Base-by-base conservation (phyloP, 2,797 vertebrate species). In the Taenioides sp. region DNA sequence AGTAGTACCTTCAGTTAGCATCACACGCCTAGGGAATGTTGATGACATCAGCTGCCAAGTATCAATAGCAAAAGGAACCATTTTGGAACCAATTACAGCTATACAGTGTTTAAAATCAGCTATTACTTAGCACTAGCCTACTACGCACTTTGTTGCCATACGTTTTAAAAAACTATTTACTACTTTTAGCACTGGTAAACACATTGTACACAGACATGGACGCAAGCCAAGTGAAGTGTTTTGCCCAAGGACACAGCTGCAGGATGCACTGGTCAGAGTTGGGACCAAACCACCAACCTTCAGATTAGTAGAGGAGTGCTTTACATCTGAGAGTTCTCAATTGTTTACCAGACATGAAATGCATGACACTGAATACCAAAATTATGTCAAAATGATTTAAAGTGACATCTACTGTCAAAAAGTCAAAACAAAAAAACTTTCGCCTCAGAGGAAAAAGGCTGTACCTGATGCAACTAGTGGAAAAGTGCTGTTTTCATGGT, bases 391-490 rank as follows among this genome's bases (percentile, higher is more conserved):
- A 59, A 27, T 18, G 16, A 28, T 59, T 59, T 7, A 27, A 17
- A 27, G 6, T 59, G 25, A 18, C 4, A 59, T 59, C 6, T 59
- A 27, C 14, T 28, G 5, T 28, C 23, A 59, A 28, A 59, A 58
- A 58, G 12, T 27, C 12, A 27, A 11, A 62, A n/a, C 28, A 54
- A 54, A n/a, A n/a, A 54, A 22, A 22, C 17, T 43, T 43, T 14
- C 2, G 2, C 40, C 40, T 43, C 12, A 43, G 40, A 43, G 40
- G 40, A 43, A 50, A 3, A 50, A 61, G 59, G 16, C 4, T 40
- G 20, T 40, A 20, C 20, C 34, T 63, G 34, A 63, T 63, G 31
- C 61, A 63, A 63, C 34, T n/a, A 40, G 61, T 63, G 60, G 28
- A 34, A 20, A 62, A 62, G 60, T n/a, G 18, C 3, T 31, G 58